Evolutionary conservation across 2,797 vertebrate genomes (phyloP), one percentile per base, ranked within the genome.

Genomic region (Chloroceryle amazona): DNA sequence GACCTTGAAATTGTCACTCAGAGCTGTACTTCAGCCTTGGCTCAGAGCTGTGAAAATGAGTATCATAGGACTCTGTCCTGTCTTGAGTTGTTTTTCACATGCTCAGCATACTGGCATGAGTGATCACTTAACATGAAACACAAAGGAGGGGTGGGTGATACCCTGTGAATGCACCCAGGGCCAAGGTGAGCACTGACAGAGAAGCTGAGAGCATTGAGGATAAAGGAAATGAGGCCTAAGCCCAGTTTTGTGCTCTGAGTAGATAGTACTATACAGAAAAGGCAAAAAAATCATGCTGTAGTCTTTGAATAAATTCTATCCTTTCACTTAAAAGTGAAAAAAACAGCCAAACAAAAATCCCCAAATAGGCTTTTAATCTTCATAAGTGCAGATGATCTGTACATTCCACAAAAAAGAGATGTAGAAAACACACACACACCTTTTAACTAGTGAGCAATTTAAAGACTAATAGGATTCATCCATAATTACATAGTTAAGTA

Each of bases 401-500:
- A 95, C 93, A 90, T 96, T 96, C 60, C 60, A 88, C 93, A 93
- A 81, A 85, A 76, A 85, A 39, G 72, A 91, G 47, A 46, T 44
- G 86, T 28, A 49, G 87, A 88, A 94, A 92, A 95, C 91, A 68
- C 80, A 65, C 84, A 93, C 92, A 97, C 96, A 98, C 98, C 97
- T 98, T 98, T 98, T 98, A 98, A 98, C 97, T 97, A 97, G 96
- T 97, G 74, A 96, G 97, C 93, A 82, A 96, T 97, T 97, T 96
- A 95, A 96, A 97, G 96, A 97, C 97, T 97, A 97, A 97, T 96
- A 96, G 96, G 97, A 97, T 97, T 97, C 97, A 95, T 98, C 97
- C 97, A 97, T 98, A 98, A 98, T 98, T 96, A 97, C 97, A 98
- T 92, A 98, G 98, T 98, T 98, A 98, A 98, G 98, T 98, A 98